Evolutionary conservation across 2,113 vertebrate species (phyloP), one percentile per base, ranked within the genome.

Genomic region (Syngnathoides biaculeatus): DNA sequence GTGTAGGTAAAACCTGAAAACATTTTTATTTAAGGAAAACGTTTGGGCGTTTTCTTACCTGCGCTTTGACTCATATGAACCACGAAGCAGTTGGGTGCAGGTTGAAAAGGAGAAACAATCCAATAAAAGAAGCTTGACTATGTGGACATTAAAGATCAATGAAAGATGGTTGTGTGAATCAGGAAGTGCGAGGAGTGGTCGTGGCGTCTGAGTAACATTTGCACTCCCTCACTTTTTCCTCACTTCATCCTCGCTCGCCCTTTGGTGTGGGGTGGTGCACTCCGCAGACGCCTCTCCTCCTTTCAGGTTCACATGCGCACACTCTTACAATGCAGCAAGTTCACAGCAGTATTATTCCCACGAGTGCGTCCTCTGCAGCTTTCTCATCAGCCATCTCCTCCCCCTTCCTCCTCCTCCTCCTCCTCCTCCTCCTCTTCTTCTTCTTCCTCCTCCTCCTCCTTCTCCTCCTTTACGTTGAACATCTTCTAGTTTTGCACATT

Each of bases 11-110:
- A 48, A 17, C 38, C 11, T 55, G 26, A 1, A 12, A 55, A 43
- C 56, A 35, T 35, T 35, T 35, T 35, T 35, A 3, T 35, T 35
- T 35, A 35, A 35, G 5, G 5, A 35, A 35, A 35, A 6, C 0
- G 30, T 3, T 8, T 6, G 4, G 26, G 20, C 8, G 4, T 26
- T 62, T 35, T 71, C 85, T 79, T 86, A 89, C 88, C 78, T 0
- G 60, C 67, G 71, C 80, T 59, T 61, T 50, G 26, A 61, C 39
- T 47, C 52, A 52, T 26, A 27, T 39, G 52, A 30, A 72, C 14
- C 50, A 53, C 0, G 19, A 60, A 64, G 40, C 50, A 27, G 22
- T 59, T 74, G 67, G 24, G 19, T 43, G 59, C 14, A 17, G 6
- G 55, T 35, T 42, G 24, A 38, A 58, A 35, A 35, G 12, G 43